Percentiles rank a stretch among this genome's conserved stretches.
These are phyloP conservation scores for Achatina immaculata DNA, from an alignment of 1,140 invertebrate species.

Conservation along the genomic window DNA sequence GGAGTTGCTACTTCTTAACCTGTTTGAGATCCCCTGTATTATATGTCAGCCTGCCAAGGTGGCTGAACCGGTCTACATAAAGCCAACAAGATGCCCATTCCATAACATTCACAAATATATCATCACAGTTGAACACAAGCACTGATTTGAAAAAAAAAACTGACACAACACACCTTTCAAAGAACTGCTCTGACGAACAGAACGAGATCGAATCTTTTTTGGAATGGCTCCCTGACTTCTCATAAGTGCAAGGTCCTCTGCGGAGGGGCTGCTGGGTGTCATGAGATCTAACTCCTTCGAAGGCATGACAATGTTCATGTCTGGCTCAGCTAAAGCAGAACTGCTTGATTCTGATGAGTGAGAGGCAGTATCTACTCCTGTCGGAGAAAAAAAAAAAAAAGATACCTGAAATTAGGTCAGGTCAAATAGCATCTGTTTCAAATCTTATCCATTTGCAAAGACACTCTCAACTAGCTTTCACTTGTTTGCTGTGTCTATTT, in stretches of 20 bases:
- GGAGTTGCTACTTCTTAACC: too few relatives aligned
- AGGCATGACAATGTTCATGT: constrained; percentile 29
- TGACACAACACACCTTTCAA: constrained; percentile 17
- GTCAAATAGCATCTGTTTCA: background rate
- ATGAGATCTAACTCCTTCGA: constrained; percentile 37
- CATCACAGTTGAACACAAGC: too few relatives aligned
- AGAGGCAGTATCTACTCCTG: constrained; percentile 27
- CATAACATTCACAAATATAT: too few relatives aligned
- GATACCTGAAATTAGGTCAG: background rate
- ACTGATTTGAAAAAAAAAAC: too few relatives aligned
- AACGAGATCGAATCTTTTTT: constrained; percentile 46
- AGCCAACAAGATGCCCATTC: too few relatives aligned
- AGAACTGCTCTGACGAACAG: constrained; percentile 10
- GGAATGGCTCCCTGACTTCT: constrained; percentile 64
- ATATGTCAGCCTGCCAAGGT: too few relatives aligned
- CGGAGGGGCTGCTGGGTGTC: constrained; percentile 46
- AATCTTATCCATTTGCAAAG: too few relatives aligned
- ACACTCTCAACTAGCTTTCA: background rate
- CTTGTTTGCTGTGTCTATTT: background rate
- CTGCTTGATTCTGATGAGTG: constrained; percentile 31
- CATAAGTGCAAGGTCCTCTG: constrained; percentile 61
- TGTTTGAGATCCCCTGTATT: too few relatives aligned
- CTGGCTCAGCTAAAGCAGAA: constrained; percentile 27
- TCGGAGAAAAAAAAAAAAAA: background rate
- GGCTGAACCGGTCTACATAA: too few relatives aligned